Conservation (phyloP, 2,888 invertebrate species). For the Metellina segmentata region DNA sequence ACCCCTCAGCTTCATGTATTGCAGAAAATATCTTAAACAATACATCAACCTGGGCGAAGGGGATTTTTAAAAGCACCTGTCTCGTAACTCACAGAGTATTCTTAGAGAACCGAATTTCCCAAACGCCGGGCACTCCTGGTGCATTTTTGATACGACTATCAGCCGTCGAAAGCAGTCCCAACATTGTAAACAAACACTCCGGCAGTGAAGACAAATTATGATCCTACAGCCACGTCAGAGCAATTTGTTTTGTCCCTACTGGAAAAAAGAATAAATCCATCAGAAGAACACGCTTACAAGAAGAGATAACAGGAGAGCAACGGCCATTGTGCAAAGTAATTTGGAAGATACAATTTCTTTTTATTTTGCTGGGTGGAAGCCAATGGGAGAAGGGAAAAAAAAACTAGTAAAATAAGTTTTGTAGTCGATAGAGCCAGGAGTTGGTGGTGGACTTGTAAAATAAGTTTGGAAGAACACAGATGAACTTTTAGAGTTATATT, state of each 20-base stretch:
- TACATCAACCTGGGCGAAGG: neutral
- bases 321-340: slow-evolving; percentile 48
- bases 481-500: neutral
- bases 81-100: neutral
- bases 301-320: slow-evolving; percentile 44
- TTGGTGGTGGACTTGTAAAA: too few relatives aligned
- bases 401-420: too few relatives aligned
- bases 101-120: neutral
- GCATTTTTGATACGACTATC: slow-evolving; percentile 47
- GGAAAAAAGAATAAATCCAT: slow-evolving; percentile 6
- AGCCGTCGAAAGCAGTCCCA: slow-evolving; percentile 13
- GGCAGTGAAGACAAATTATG: slow-evolving; percentile 26
- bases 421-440: too few relatives aligned
- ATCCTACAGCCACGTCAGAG: slow-evolving; percentile 8
- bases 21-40: neutral
- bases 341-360: slow-evolving; percentile 28
- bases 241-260: slow-evolving; percentile 8
- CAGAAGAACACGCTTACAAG: slow-evolving; percentile 2
- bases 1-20: too few relatives aligned
- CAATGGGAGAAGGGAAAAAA: neutral
- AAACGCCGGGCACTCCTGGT: neutral
- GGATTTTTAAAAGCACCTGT: neutral
- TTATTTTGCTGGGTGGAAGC: slow-evolving; percentile 8
- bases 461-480: slow-evolving; percentile 11
- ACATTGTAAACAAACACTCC: slow-evolving; percentile 10